These are phyloP conservation scores for Monochamus alternatus DNA, from an alignment of 2,888 invertebrate species.

Conservation along the genomic window DNA sequence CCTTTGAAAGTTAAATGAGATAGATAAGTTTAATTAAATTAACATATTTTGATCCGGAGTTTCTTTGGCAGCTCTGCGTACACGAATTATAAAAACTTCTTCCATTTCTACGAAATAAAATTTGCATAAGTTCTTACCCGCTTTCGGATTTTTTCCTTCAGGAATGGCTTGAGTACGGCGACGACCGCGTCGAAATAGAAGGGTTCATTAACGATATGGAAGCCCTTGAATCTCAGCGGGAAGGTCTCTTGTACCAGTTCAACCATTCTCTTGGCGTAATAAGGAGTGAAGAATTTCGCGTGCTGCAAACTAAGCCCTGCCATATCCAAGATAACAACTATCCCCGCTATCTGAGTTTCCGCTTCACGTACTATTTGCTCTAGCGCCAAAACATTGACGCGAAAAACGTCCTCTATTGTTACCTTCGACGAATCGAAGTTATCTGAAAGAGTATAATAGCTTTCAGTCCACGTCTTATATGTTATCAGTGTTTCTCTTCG, in stretches of 20 bases:
- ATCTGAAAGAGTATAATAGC: constrained; percentile 62
- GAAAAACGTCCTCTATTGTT: constrained; percentile 72
- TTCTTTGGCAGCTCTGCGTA: no score
- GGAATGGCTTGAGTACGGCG: constrained; percentile 88
- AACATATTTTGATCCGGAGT: no score
- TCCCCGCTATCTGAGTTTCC: constrained; percentile 75
- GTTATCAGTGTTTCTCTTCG: neutral
- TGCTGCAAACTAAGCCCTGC: constrained; percentile 71
- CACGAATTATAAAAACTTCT: no score
- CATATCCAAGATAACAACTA: constrained; percentile 71
- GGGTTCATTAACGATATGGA: constrained; percentile 72
- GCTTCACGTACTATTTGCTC: constrained; percentile 73
- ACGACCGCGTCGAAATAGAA: constrained; percentile 71
- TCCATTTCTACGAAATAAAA: neutral
- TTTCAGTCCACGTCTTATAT: neutral
- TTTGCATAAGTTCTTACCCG: constrained; percentile 73
- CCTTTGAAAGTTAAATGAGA: no score
- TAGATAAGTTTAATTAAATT: no score
- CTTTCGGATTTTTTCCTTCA: constrained; percentile 84
- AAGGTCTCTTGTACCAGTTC: constrained; percentile 73
- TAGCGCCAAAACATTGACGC: constrained; percentile 73
- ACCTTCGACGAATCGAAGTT: constrained; percentile 71
- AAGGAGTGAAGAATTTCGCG: constrained; percentile 72
- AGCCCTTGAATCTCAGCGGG: constrained; percentile 71
- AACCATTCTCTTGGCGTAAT: constrained; percentile 70